Evolutionary conservation across 35 echinoderm and acorn worm genomes (phyloP).

Genomic region (Ptychodera flava): DNA sequence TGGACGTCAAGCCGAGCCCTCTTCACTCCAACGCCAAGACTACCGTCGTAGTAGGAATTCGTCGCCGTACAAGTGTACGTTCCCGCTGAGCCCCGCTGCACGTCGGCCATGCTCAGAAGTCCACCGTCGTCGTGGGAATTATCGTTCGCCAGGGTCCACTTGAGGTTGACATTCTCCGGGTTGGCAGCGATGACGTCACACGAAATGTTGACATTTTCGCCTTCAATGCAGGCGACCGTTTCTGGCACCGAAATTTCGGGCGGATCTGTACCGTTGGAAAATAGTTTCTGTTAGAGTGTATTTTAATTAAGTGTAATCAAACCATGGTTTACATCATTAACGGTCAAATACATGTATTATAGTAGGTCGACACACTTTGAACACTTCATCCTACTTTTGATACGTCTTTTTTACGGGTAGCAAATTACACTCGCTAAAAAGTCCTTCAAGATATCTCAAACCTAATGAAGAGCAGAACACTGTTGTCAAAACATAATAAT

Average conservation of each 20-base stretch:
- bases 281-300: too few species aligned
- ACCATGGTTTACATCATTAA: too few species aligned
- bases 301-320: too few species aligned
- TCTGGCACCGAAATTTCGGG: neutral
- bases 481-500: too few species aligned
- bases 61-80: neutral
- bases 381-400: too few species aligned
- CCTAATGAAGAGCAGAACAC: too few species aligned
- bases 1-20: neutral
- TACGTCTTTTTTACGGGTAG: too few species aligned
- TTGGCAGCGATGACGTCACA: neutral
- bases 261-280: too few species aligned
- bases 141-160: neutral
- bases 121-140: neutral
- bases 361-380: too few species aligned
- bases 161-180: neutral
- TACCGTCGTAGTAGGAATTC: neutral
- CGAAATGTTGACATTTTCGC: neutral
- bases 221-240: neutral
- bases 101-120: neutral
- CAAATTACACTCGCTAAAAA: too few species aligned
- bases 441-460: too few species aligned
- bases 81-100: neutral
- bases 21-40: neutral
- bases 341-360: too few species aligned